These are phyloP conservation scores for Eucera pruinosa DNA, from an alignment of 2,888 invertebrate genomes.

Conservation along the genomic window DNA sequence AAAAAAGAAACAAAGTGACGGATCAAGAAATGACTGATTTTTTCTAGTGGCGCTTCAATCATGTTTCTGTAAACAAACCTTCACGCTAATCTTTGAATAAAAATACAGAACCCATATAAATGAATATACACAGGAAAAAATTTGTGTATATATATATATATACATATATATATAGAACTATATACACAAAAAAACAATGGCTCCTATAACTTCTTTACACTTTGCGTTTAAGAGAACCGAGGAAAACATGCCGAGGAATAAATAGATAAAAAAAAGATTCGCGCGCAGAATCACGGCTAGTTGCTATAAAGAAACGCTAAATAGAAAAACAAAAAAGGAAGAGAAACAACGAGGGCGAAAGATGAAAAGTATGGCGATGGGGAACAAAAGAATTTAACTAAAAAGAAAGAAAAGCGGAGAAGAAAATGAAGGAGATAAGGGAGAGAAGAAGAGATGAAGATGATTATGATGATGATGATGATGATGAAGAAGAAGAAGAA, in stretches of 20 bases:
- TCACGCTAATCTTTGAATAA: not conserved
- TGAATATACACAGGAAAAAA: constrained; percentile 40
- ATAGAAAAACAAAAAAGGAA: not conserved
- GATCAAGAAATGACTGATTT: constrained; percentile 26
- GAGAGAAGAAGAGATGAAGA: not conserved
- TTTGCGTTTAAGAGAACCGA: constrained; percentile 32
- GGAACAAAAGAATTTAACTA: not conserved
- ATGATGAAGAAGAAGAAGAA: constrained; percentile 1
- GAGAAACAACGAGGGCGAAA: not conserved
- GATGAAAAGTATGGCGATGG: no score
- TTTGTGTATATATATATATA: not conserved
- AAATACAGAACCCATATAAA: constrained; percentile 28
- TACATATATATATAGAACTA: constrained; percentile 32
- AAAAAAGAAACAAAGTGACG: not conserved
- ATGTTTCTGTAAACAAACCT: not conserved
- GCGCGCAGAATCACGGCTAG: constrained; percentile 31
- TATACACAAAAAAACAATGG: constrained; percentile 56
- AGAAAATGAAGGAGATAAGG: not conserved
- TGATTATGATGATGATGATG: no score
- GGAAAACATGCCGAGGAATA: not conserved
- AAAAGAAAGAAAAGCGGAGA: not conserved
- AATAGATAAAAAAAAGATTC: constrained; percentile 24
- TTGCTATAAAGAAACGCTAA: constrained; percentile 23
- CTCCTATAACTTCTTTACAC: constrained; percentile 62
- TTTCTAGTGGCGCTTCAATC: constrained; percentile 28